phyloP scores from a whole-genome alignment of 2,888 invertebrate species.

The Pogonocherus hispidulus region DNA sequence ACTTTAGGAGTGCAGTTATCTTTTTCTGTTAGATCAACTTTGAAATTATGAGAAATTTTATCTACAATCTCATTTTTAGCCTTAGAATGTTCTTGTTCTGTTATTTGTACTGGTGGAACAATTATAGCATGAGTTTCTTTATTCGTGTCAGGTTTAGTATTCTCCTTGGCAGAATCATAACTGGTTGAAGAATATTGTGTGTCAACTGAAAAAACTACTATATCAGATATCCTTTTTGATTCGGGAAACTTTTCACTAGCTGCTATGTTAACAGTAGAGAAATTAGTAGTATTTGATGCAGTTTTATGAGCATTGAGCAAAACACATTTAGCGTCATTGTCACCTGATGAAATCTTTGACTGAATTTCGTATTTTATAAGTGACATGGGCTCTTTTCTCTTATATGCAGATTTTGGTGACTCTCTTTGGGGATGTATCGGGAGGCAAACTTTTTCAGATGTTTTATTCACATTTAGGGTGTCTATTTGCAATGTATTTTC shows the following conservation, averaged over 20 bases:
- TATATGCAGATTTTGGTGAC: too few species aligned
- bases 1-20: not conserved
- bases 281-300: too few species aligned
- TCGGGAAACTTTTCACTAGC: not conserved
- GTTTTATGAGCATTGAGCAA: too few species aligned
- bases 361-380: too few species aligned
- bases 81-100: not conserved
- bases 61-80: not conserved
- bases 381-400: too few species aligned
- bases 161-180: not conserved
- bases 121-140: not conserved
- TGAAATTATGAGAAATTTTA: not conserved
- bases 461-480: too few species aligned
- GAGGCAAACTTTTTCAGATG: too few species aligned
- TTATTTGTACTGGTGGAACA: not conserved
- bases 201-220: not conserved
- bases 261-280: too few species aligned
- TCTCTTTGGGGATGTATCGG: too few species aligned
- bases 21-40: not conserved
- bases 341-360: too few species aligned
- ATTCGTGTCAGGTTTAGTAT: not conserved
- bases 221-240: not conserved
- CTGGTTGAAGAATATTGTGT: not conserved
- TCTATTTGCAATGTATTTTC: too few species aligned
- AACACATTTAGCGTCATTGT: too few species aligned